Base-by-base conservation (phyloP, 2,113 vertebrate species). In the Odocoileus virginianus region DNA sequence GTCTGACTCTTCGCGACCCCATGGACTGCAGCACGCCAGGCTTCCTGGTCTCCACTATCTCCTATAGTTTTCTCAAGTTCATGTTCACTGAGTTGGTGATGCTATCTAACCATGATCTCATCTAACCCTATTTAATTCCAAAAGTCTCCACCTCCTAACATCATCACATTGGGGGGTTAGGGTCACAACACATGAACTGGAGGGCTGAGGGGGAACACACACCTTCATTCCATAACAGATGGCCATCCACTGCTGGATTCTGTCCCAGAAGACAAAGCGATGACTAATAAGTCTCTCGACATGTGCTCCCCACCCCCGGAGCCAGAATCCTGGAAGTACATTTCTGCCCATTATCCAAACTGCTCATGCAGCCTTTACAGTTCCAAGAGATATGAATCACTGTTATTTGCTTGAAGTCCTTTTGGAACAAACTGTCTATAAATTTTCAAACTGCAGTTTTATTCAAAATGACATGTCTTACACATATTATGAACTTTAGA, bases 351-450 rank as follows among this genome's bases (percentile, higher is more conserved):
- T 97, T 97, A 97, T 79, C 92, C 43, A 58, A 91, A 89, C 96
- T 74, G 85, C 89, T 93, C 97, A 50, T 43, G 67, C 84, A 97
- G 92, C 85, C 84, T 95, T 92, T 83, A 74, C 86, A 78, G 71
- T 97, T 93, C 94, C n/a, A 55, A 84, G 95, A 83, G 95, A 78
- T 36, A 98, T 98, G 97, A 98, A 94, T 98, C 97, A 97, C 25
- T 86, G 67, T 92, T 94, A 94, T 93, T 97, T 54, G 93, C 95
- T 79, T 85, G 43, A 97, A 98, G 85, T 95, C 67, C 85, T 94
- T 97, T 61, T 94, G 96, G 97, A 97, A 95, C 97, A 97, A 98
- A 93, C 93, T 91, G 94, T 96, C 97, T 89, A 96, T 98, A 97
- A 97, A 97, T 97, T 97, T 94, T 83, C 60, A 91, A 97, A 94